Evolutionary conservation across 2,113 vertebrate genomes (phyloP).

Genomic region (Passer montanus): DNA sequence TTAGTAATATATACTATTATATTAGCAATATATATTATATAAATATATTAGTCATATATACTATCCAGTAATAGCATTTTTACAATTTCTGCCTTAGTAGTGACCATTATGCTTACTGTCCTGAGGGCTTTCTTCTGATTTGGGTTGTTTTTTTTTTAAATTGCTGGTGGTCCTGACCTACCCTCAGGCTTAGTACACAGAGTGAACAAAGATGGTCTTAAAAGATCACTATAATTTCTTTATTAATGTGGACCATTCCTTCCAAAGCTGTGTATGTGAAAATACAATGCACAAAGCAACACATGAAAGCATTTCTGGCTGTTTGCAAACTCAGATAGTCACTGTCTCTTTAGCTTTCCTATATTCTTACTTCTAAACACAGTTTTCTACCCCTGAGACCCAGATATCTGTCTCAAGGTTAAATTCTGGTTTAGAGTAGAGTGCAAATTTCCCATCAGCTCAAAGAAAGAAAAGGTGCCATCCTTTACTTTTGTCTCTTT

Average conservation of each 20-base stretch:
- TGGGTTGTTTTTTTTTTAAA: background rate
- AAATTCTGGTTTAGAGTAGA: background rate
- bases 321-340: background rate
- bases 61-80: background rate
- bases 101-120: background rate
- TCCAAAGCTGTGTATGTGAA: background rate
- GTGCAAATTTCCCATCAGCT: background rate
- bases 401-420: background rate
- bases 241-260: background rate
- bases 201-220: background rate
- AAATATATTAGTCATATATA: background rate
- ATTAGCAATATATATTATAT: background rate
- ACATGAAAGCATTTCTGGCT: background rate
- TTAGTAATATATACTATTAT: background rate
- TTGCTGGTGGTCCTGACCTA: background rate
- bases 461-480: background rate
- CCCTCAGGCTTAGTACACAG: background rate
- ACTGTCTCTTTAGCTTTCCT: background rate
- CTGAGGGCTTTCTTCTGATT: background rate
- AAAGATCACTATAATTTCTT: background rate
- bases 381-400: background rate
- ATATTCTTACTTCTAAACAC: background rate
- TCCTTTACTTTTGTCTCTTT: background rate
- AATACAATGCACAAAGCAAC: background rate
- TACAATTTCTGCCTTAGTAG: background rate